phyloP scores from a whole-genome alignment of 92 coral and sea anemone genomes.

The Virgularia gustaviana region DNA sequence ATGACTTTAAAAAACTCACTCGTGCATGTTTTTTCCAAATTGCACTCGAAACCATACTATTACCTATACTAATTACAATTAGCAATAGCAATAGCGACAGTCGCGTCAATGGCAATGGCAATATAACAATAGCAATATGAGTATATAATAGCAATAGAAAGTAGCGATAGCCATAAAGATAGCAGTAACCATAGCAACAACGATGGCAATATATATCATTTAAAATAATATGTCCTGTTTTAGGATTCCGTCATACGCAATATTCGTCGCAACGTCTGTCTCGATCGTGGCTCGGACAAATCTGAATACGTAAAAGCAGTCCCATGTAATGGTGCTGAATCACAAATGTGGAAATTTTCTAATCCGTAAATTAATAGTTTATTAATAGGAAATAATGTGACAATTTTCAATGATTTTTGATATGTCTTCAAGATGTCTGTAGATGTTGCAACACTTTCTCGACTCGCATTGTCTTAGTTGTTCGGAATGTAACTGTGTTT shows the following conservation, averaged over 20 bases:
- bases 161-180: no score
- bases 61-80: no score
- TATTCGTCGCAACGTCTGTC: conserved; percentile 68
- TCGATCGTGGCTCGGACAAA: conserved; percentile 74
- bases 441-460: background rate
- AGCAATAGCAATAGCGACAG: no score
- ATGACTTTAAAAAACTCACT: no score
- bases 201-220: background rate
- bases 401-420: background rate
- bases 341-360: conserved; percentile 89
- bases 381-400: background rate
- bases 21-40: no score
- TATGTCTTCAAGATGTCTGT: background rate
- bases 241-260: conserved; percentile 69
- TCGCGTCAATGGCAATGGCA: no score
- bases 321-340: conserved; percentile 61
- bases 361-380: conserved; percentile 37
- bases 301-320: conserved; percentile 60
- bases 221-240: background rate
- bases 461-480: no score
- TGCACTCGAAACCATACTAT: no score
- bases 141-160: no score
- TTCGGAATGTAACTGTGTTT: background rate
- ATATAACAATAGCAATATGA: no score
- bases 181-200: background rate